Conservation (phyloP, 2,113 vertebrate species). For the Coptodon bakossiorum region DNA sequence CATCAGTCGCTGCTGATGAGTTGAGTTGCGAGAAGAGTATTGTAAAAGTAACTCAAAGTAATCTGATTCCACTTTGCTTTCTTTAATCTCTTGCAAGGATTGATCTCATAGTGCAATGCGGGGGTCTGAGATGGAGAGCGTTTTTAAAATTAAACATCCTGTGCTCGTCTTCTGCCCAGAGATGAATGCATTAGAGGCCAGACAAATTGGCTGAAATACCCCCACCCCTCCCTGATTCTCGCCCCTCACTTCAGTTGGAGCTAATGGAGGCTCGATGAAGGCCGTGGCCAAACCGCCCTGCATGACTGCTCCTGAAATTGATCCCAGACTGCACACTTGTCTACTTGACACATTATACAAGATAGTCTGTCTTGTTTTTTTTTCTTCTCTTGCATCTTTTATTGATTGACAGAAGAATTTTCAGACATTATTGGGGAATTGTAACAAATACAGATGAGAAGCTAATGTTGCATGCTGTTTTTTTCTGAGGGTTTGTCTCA, state of each 20-base stretch:
- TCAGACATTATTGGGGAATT: neutral
- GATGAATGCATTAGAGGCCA: conserved; percentile 44
- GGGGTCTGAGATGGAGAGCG: conserved; percentile 2
- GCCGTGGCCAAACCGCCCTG: neutral
- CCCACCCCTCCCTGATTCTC: rapidly evolving
- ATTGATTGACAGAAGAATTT: neutral
- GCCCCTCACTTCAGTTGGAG: neutral
- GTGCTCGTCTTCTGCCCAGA: neutral
- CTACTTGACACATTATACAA: neutral
- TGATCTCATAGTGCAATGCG: neutral
- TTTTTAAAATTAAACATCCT: conserved; percentile 33
- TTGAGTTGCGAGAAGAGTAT: neutral
- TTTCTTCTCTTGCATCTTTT: neutral
- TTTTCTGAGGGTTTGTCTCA: neutral
- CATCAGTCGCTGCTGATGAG: neutral
- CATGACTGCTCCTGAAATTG: conserved; percentile 1
- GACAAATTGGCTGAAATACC: conserved; percentile 39
- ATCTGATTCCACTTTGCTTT: neutral
- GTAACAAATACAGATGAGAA: neutral
- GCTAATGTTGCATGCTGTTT: neutral
- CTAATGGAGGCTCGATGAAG: conserved; percentile 27
- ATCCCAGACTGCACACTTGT: neutral
- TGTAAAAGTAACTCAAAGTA: neutral
- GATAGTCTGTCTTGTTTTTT: neutral
- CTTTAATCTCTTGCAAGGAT: neutral